Base-by-base conservation (phyloP, 2,113 vertebrate species). In the Cervus canadensis region DNA sequence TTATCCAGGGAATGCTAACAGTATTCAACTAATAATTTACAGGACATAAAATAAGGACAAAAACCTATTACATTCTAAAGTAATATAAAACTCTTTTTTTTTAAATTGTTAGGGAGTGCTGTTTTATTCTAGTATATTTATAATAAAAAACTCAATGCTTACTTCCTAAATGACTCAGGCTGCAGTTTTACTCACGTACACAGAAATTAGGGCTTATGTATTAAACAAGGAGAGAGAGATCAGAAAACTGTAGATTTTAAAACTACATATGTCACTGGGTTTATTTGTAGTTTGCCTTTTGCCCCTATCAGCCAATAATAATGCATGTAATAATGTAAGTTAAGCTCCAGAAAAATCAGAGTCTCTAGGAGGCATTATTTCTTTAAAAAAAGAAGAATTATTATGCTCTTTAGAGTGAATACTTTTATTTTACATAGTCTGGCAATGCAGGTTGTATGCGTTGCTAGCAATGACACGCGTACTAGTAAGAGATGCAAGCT, bases 41-140 rank as follows among this genome's bases (percentile, higher is more conserved):
- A 99, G 97, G 98, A 99, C 98, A 98, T 98, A 98, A 99, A 99
- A 98, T 98, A 99, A 99, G 97, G 96, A 99, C 98, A 98, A 99
- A 98, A 98, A 98, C 94, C 98, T 98, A 99, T 98, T 99, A 99
- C 99, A 99, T 99, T 99, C 99, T 99, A 99, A 99, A 99, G 98
- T 98, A 99, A 99, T 99, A 99, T 98, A 99, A 98, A 99, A 99
- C 92, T 92, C 90, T 98, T 98, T 96, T 98, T 83, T 99, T 98
- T 99, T 98, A 56, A 98, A 98, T 98, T 98, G 97, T 98, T 98
- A 99, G 97, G 97, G 98, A 94, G 98, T 98, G 96, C 97, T 98
- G 98, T 98, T 98, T 97, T 95, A 98, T 98, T 98, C 99, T 99
- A 99, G 87, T 25, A 98, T 98, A 98, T 98, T 98, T 78, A 98